Percentiles rank a stretch among this genome's conserved stretches.
Conservation (phyloP, 2,888 invertebrate genomes). For the Hemicrepidius hirtus region DNA sequence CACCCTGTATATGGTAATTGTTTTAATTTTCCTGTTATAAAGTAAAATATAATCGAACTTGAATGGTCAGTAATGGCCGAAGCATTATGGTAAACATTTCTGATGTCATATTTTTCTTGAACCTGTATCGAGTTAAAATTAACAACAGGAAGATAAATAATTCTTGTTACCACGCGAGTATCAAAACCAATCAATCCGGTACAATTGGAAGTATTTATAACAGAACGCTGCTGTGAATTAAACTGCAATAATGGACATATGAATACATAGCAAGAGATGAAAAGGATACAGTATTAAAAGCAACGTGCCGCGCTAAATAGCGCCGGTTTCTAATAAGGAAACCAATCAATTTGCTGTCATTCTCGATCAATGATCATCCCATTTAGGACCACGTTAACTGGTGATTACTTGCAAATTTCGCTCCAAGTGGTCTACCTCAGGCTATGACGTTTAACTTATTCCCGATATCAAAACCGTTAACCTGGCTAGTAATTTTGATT, state of each 20-base stretch:
- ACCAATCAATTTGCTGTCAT: slow-evolving; percentile 56
- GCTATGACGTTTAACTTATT: slow-evolving; percentile 4
- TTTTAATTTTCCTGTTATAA: too few relatives aligned
- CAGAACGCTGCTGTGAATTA: slow-evolving; percentile 21
- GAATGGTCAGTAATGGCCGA: too few relatives aligned
- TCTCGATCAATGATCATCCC: slow-evolving; percentile 51
- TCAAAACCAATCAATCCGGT: slow-evolving; percentile 19
- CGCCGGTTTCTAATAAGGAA: slow-evolving; percentile 54
- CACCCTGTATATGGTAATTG: too few relatives aligned
- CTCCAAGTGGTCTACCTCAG: slow-evolving; percentile 17
- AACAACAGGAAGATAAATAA: slow-evolving; percentile 1
- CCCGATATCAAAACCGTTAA: slow-evolving; percentile 17
- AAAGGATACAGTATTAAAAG: slow-evolving; percentile 6
- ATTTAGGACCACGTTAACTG: slow-evolving; percentile 47
- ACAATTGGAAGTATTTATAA: slow-evolving; percentile 29
- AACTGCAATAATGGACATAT: slow-evolving; percentile 13
- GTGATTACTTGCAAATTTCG: slow-evolving; percentile 31
- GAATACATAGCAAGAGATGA: slow-evolving; percentile 3
- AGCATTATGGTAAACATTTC: too few relatives aligned
- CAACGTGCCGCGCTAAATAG: slow-evolving; percentile 40
- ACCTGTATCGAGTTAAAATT: too few relatives aligned
- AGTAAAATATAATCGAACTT: too few relatives aligned
- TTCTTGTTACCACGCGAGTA: slow-evolving; percentile 11
- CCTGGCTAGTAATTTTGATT: slow-evolving; percentile 8
- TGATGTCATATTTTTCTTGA: too few relatives aligned